Conservation (phyloP, 2,888 invertebrate species). For the Drosophila acutilabella region DNA sequence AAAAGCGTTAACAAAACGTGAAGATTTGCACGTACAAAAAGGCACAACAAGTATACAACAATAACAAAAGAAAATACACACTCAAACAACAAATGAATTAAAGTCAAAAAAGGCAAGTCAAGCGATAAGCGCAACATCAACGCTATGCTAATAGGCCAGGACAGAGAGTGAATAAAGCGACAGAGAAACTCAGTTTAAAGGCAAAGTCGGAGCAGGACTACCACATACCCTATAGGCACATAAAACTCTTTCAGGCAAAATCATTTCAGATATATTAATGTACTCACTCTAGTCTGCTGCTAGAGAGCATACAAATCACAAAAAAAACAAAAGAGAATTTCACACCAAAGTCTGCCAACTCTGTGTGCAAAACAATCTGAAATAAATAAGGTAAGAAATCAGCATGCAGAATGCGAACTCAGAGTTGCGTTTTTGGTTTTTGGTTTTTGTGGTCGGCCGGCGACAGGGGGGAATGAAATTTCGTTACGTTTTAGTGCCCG, state of each 20-base stretch:
- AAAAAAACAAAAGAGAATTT: conserved; percentile 22
- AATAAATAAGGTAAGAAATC: conserved; percentile 73
- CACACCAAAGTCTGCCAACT: conserved; percentile 45
- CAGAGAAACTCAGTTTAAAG: not conserved
- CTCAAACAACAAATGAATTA: not conserved
- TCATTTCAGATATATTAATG: not conserved
- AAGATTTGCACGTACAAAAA: conserved; percentile 11
- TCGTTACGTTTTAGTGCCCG: conserved; percentile 43
- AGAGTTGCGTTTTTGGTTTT: conserved; percentile 6
- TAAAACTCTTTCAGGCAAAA: too few species aligned
- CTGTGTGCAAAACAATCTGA: conserved; percentile 47
- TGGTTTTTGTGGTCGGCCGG: not conserved
- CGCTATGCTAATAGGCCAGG: conserved; percentile 44
- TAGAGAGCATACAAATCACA: conserved; percentile 17
- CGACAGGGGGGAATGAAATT: not conserved
- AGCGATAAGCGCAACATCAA: conserved; percentile 47
- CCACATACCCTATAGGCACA: conserved; percentile 10
- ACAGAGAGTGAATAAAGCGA: conserved; percentile 16
- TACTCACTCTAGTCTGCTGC: conserved; percentile 17
- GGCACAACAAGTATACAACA: not conserved
- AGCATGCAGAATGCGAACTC: conserved; percentile 50
- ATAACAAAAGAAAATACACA: not conserved
- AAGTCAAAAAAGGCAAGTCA: conserved; percentile 3
- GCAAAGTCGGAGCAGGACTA: not conserved
- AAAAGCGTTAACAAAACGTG: conserved; percentile 21